These are phyloP conservation scores for Lepidurus couesii DNA, from an alignment of 1,140 invertebrate genomes.

Conservation along the genomic window DNA sequence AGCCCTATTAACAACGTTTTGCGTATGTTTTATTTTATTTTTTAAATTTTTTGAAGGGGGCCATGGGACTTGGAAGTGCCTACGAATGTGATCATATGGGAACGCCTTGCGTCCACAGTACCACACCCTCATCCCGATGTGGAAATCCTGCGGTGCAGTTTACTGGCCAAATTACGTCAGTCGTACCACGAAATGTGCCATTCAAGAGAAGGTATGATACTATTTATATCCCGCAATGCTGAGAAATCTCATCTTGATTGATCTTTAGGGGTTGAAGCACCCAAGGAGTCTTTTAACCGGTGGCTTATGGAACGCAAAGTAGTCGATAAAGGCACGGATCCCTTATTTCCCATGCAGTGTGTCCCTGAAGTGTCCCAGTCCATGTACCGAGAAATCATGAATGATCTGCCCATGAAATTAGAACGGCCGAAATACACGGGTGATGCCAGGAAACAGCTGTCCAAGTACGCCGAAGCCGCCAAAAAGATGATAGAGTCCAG, in stretches of 20 bases:
- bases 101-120: constrained; percentile 70
- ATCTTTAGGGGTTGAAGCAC: constrained; percentile 74
- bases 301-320: constrained; percentile 95
- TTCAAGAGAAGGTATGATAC: constrained; percentile 67
- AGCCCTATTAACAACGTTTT: too few species aligned
- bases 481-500: constrained; percentile 92
- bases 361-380: constrained; percentile 85
- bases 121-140: constrained; percentile 91
- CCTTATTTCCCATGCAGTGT: constrained; percentile 83
- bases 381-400: constrained; percentile 97
- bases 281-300: constrained; percentile 90
- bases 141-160: constrained; percentile 70
- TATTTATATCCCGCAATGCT: background rate
- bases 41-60: constrained; percentile 52
- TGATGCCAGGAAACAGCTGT: constrained; percentile 92
- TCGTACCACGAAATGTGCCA: constrained; percentile 92
- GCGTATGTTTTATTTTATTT: too few species aligned
- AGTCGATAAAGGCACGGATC: constrained; percentile 69
- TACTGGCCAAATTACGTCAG: constrained; percentile 74
- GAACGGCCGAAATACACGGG: constrained; percentile 89
- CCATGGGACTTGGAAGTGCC: constrained; percentile 93
- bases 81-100: constrained; percentile 89
- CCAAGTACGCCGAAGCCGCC: constrained; percentile 90
- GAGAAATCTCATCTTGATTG: background rate
- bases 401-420: constrained; percentile 94